These are phyloP conservation scores for Pionites leucogaster DNA, from an alignment of 2,113 vertebrate genomes.

Conservation along the genomic window DNA sequence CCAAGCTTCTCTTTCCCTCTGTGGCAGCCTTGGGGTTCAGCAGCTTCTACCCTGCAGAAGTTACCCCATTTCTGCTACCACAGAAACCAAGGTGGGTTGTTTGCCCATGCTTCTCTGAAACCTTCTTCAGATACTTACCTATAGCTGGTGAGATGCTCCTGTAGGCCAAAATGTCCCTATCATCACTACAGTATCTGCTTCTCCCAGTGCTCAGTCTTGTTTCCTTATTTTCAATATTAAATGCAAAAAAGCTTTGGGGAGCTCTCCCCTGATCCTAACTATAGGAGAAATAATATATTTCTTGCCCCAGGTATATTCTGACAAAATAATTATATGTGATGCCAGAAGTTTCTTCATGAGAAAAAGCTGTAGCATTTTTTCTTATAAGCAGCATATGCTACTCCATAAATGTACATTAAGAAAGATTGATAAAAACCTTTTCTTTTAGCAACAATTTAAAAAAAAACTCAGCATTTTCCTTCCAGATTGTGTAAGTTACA, in stretches of 20 bases:
- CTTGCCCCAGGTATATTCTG: background rate
- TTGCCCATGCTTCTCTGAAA: background rate
- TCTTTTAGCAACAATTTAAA: background rate
- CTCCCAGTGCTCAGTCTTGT: background rate
- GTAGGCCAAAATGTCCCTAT: background rate
- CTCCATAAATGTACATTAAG: background rate
- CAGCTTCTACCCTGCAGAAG: background rate
- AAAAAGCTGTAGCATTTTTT: background rate
- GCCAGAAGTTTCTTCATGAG: background rate
- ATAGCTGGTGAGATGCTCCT: background rate
- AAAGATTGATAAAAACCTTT: background rate
- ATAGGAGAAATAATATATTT: background rate
- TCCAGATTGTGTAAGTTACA: background rate
- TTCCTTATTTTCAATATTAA: background rate
- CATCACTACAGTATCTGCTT: background rate
- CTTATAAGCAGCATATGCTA: background rate
- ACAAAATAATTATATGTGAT: background rate
- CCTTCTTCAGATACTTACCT: background rate
- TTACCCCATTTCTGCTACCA: background rate
- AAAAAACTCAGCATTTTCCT: background rate
- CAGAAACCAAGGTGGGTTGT: background rate
- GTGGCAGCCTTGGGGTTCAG: background rate
- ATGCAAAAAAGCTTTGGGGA: background rate
- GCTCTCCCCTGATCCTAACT: background rate
- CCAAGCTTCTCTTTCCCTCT: background rate